Evolutionary conservation across 2,113 vertebrate species (phyloP).

Genomic region (Gambusia holbrooki): DNA sequence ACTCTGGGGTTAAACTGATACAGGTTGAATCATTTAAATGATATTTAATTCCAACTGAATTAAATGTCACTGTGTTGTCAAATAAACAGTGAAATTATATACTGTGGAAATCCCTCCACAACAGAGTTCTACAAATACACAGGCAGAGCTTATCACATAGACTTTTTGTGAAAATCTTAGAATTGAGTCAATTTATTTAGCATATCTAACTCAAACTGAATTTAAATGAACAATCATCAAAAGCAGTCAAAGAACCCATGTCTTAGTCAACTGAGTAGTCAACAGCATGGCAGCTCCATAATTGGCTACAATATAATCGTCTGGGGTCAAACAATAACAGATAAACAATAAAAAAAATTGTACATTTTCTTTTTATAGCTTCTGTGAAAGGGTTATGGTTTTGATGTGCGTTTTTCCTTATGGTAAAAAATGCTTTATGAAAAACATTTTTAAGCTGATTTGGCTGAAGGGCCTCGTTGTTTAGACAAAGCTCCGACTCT

Average conservation of each 20-base stretch:
- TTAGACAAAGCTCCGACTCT: background rate
- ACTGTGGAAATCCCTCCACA: too few relatives aligned
- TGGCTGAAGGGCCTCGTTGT: background rate
- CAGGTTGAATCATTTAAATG: too few relatives aligned
- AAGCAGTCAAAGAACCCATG: background rate
- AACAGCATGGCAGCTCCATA: background rate
- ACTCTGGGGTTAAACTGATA: too few relatives aligned
- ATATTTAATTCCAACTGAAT: too few relatives aligned
- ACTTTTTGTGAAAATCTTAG: too few relatives aligned
- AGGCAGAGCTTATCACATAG: too few relatives aligned
- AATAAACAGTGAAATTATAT: too few relatives aligned
- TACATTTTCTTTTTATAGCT: background rate
- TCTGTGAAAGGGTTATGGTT: background rate
- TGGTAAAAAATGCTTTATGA: background rate
- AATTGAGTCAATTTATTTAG: too few relatives aligned
- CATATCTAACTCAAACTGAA: background rate
- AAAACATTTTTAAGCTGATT: background rate
- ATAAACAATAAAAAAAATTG: background rate
- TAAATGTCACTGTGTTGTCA: too few relatives aligned
- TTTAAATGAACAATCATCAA: slow-evolving; percentile 7
- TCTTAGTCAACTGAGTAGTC: background rate
- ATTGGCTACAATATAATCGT: background rate
- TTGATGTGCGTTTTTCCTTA: background rate
- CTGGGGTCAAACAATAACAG: background rate
- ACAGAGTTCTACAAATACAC: too few relatives aligned